Evolutionary conservation across 2,888 invertebrate species (phyloP), one percentile per base, ranked within the genome.

Genomic region (Sinotaia quadrata): DNA sequence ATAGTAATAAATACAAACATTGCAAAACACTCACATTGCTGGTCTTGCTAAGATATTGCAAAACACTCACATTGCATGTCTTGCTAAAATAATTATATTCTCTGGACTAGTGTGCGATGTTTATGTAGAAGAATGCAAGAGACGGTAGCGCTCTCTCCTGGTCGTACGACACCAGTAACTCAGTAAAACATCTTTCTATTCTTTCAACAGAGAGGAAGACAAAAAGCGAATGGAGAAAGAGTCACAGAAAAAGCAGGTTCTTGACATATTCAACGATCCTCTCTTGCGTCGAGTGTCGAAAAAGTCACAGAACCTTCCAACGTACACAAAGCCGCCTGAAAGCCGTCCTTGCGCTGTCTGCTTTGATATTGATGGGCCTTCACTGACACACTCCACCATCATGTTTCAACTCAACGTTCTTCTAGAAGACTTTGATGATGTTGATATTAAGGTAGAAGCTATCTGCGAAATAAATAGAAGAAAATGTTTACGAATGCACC

Each of bases 321-420:
- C 68, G 29, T 69, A 69, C 66, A 37, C 27, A 5, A 49, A 62
- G 29, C 34, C 56, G 18, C 72, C 72, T 24, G 69, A 68, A 27
- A 58, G 51, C 49, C 37, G 60, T 2, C 72, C 72, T 12, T 31
- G 36, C 36, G 61, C 72, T 27, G 67, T 72, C 44, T 72, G 72
- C 51, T 72, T 72, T 41, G 72, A 72, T 47, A 21, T 66, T 10
- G 34, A 44, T 7, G 72, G 72, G 8, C 47, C 66, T 7, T 36
- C 34, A 2, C 61, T 69, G 41, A 61, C 56, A 3, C 72, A 72
- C 37, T 27, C 36, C 31, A 66, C 66, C 8, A 69, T 72, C 41
- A 47, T 21, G 18, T 47, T 47, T 47, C 47, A 47, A 18, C n/a
- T 47, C 21, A 24, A 47, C 24, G 18, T 24, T 47, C 24, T 47